phyloP scores from a whole-genome alignment of 2,888 invertebrate species.

The Rotaria sp. region DNA sequence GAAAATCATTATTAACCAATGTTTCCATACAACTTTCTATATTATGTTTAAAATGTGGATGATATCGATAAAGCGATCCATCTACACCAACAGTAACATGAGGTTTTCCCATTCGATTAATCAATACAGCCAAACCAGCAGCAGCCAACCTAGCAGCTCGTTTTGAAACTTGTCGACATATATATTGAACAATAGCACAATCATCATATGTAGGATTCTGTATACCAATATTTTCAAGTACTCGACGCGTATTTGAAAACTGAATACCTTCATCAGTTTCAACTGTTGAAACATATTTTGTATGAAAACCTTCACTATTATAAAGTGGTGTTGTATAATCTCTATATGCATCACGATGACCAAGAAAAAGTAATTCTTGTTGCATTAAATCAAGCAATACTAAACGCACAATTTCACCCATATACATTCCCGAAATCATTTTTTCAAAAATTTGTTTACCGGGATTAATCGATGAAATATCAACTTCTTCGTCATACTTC shows the following conservation, averaged over 20 bases:
- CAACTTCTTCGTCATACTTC: conserved; percentile 68
- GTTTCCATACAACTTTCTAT: too few relatives aligned
- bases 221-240: conserved; percentile 20
- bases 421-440: conserved; percentile 41
- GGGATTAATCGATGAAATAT: conserved; percentile 70
- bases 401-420: conserved; percentile 41
- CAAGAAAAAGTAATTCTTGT: conserved; percentile 40
- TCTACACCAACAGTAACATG: conserved; percentile 87
- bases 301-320: conserved; percentile 37
- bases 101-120: conserved; percentile 81
- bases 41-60: too few relatives aligned
- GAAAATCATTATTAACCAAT: too few relatives aligned
- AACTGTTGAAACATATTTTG: conserved; percentile 40
- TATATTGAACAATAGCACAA: conserved; percentile 41
- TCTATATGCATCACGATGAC: conserved; percentile 35
- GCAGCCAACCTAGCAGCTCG: conserved; percentile 40
- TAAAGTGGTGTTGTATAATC: conserved; percentile 38
- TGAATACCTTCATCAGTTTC: conserved; percentile 40
- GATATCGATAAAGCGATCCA: too few relatives aligned
- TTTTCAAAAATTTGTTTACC: conserved; percentile 62
- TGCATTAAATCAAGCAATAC: conserved; percentile 38
- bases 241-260: conserved; percentile 18
- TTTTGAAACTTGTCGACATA: conserved; percentile 40
- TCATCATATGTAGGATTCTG: conserved; percentile 38
- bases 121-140: conserved; percentile 64